Base-by-base conservation (phyloP, 2,888 invertebrate genomes). In the Piscicola geometra region DNA sequence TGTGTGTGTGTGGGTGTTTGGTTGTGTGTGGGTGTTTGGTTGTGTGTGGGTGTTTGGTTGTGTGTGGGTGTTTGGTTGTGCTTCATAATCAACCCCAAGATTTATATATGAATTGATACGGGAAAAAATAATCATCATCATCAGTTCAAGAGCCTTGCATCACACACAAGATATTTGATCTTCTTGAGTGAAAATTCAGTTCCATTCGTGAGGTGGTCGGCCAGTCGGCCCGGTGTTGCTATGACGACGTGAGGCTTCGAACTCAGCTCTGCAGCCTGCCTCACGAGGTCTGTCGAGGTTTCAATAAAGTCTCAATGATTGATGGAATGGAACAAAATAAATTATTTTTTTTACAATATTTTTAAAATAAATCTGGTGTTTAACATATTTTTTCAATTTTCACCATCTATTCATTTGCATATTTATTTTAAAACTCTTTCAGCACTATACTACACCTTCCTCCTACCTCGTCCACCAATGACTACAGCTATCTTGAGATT, bases 191-290 rank as follows among this genome's bases (percentile, higher is more conserved):
- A 84, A 77, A 86, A 84, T 47, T 85, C 83, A 78, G 86, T 85
- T 78, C 93, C 93, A 81, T 93, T 93, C 74, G 91, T 90, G 15
- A 98, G 88, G 84, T 96, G 95, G 86, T 98, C 98, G 0, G 93
- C 93, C 56, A 99, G 86, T 28, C 97, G 85, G 0, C 99, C 99
- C 0, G 99, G 98, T 84, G 98, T 98, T 0, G 97, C 93, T 0
- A 99, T 92, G 0, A 99, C 92, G 80, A 99, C 90, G 84, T 99
- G 98, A 0, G 98, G 98, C 75, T 90, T 89, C 79, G 90, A 90
- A 18, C 91, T 88, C 30, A 98, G 86, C 81, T 93, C 92, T 81
- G 90, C 87, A 0, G 93, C 93, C 86, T 98, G 97, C 21, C 90
- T 88, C 76, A 96, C 89, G 89, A 94, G 94, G 84, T 86, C 86